A percentile compares a stretch with the other conserved stretches of the same genome.
phyloP scores from a whole-genome alignment of 1,140 invertebrate species.

The Caenorhabditis latens region DNA sequence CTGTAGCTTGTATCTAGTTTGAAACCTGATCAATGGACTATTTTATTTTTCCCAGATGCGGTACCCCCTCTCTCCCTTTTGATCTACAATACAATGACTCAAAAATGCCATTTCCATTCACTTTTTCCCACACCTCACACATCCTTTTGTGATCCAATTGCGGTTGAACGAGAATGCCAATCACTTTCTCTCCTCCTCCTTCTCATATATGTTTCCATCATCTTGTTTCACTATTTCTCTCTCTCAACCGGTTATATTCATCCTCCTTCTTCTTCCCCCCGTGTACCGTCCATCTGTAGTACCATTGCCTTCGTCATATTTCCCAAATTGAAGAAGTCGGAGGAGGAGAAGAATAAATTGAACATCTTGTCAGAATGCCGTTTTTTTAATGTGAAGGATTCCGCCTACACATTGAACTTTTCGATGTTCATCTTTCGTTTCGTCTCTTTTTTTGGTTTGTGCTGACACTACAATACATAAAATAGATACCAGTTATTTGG shows the following conservation, averaged over 20 bases:
- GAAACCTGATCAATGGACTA: no score
- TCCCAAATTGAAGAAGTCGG: no score
- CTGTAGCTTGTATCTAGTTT: no score
- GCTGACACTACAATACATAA: neutral
- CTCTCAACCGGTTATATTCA: neutral
- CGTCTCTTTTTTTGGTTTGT: neutral
- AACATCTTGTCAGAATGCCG: neutral
- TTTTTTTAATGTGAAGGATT: neutral
- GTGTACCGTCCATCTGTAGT: no score
- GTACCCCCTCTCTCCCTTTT: no score
- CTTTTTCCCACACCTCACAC: neutral
- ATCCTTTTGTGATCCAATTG: conserved; percentile 15
- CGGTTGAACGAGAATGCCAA: conserved; percentile 21
- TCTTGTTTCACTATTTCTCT: neutral
- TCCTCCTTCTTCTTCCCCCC: neutral
- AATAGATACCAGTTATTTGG: no score
- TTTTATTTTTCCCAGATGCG: no score
- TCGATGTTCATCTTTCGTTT: no score
- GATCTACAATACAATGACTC: no score
- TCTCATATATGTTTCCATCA: neutral
- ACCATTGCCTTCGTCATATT: no score
- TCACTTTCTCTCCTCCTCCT: conserved; percentile 30
- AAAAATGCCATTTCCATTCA: neutral
- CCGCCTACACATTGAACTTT: neutral
- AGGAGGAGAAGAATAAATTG: no score